Base-by-base conservation (phyloP, 2,888 invertebrate genomes). In the Nemurella pictetii region DNA sequence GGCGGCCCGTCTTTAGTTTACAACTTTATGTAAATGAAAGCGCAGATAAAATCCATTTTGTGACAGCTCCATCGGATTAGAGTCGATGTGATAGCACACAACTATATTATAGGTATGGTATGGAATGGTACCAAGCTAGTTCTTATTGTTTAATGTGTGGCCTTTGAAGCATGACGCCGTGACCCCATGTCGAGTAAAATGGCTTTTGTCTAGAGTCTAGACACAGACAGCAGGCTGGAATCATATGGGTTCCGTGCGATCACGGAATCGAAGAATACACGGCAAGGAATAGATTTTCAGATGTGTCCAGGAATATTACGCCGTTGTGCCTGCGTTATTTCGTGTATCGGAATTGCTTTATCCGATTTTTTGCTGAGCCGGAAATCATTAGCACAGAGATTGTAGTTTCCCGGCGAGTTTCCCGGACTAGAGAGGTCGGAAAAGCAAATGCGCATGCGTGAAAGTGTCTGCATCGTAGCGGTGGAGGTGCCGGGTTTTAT, bases 31-130 rank as follows among this genome's bases (percentile, higher is more conserved):
- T 26, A 75, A 75, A 75, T 78, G 28, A 29, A 28, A 28, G 12
- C 15, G 78, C 5, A 29, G 30, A 29, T 29, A 29, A 78, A 78
- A 28, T 30, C n/a, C 29, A 12, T 75, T 75, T 75, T 78, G 78
- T 78, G 78, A 78, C 78, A 78, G 28, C 7, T 78, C 15, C 28
- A 78, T 78, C 78, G 15, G 78, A 78, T 78, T 28, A 28, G 5
- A 77, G 7, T 28, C 5, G 28, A 9, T 75, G 7, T 28, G 26
- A 36, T 36, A 7, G 15, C 9, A 75, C 26, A 75, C 28, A 75
- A n/a, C 75, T 75, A 1, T 75, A 75, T 75, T 75, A 75, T 26
- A 9, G 25, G 26, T 74, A n/a, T n/a, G n/a, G n/a, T n/a, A n/a
- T n/a, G n/a, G n/a, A n/a, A n/a, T n/a, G n/a, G 74, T 26, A 27